A percentile compares a stretch with the other conserved stretches of the same genome.
Conservation (phyloP, 2,888 invertebrate genomes). For the Eledona agricola region DNA sequence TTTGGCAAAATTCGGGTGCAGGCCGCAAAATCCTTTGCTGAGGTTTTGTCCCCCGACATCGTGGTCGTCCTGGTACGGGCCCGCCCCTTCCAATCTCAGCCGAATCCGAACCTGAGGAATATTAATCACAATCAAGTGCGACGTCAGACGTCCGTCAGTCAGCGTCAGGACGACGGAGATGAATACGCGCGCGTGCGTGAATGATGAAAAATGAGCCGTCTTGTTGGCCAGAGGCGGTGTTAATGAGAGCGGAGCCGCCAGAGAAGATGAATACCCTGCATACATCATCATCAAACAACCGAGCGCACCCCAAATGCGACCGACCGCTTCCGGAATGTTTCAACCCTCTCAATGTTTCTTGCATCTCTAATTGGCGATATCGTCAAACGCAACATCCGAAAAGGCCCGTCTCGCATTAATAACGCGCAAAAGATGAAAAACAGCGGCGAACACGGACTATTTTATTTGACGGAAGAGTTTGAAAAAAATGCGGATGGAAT, state of each 20-base stretch:
- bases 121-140: slow-evolving; percentile 58
- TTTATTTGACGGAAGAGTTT: too few species aligned
- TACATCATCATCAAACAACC: slow-evolving; percentile 47
- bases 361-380: slow-evolving; percentile 12
- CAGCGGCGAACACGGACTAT: too few species aligned
- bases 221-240: slow-evolving; percentile 54
- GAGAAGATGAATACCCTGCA: slow-evolving; percentile 45
- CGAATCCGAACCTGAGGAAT: slow-evolving; percentile 53
- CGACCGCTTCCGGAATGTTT: slow-evolving; percentile 37
- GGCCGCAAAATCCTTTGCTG: too few species aligned
- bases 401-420: too few species aligned
- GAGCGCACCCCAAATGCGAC: slow-evolving; percentile 31
- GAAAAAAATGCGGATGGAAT: too few species aligned
- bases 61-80: too few species aligned
- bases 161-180: slow-evolving; percentile 48
- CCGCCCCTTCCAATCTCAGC: too few species aligned
- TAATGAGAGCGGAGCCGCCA: slow-evolving; percentile 53
- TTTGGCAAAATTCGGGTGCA: too few species aligned
- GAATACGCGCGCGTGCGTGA: slow-evolving; percentile 52
- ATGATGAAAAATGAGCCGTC: slow-evolving; percentile 57
- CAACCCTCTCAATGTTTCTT: slow-evolving; percentile 7
- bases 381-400: not conserved
- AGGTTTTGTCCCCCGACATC: too few species aligned
- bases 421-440: too few species aligned
- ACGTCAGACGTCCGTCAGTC: slow-evolving; percentile 53